Conservation (phyloP, 1,140 invertebrate genomes). For the Bombus cullumanus region DNA sequence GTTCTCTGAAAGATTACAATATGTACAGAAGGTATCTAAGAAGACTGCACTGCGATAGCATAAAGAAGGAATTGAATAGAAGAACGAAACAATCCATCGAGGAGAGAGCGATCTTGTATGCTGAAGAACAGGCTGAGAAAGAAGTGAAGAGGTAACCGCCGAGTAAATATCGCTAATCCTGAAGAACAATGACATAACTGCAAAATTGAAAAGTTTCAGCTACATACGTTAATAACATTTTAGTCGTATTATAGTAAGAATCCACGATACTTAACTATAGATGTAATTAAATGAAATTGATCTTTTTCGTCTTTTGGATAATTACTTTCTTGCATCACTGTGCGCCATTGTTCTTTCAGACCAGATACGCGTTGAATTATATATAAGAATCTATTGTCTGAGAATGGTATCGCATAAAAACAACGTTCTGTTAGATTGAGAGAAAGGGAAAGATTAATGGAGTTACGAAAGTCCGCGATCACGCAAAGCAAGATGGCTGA, state of each 20-base stretch:
- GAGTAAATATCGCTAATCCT: not conserved
- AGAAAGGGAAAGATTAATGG: constrained; percentile 31
- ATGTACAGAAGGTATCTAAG: constrained; percentile 76
- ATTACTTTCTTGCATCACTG: not conserved
- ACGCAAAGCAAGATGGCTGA: constrained; percentile 17
- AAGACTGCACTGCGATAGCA: constrained; percentile 68
- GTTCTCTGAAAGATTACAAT: constrained; percentile 77
- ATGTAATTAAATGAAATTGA: not conserved
- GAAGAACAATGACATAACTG: not conserved
- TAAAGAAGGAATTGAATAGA: constrained; percentile 65
- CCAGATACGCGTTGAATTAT: not conserved
- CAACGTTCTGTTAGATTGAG: constrained; percentile 38
- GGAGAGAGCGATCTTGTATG: constrained; percentile 52
- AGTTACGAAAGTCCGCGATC: not conserved
- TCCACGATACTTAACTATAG: not conserved
- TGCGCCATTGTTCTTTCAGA: not conserved
- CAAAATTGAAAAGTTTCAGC: not conserved
- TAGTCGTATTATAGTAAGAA: not conserved
- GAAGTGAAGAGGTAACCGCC: constrained; percentile 66
- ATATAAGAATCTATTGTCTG: not conserved
- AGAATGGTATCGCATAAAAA: not conserved
- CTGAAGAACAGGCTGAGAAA: constrained; percentile 65
- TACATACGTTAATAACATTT: not conserved
- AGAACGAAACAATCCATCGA: constrained; percentile 51
- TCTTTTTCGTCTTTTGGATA: no score